Percentiles rank a stretch among this genome's conserved stretches.
phyloP scores from a whole-genome alignment of 2,797 vertebrate species.

The Gadopsis bispinosus region DNA sequence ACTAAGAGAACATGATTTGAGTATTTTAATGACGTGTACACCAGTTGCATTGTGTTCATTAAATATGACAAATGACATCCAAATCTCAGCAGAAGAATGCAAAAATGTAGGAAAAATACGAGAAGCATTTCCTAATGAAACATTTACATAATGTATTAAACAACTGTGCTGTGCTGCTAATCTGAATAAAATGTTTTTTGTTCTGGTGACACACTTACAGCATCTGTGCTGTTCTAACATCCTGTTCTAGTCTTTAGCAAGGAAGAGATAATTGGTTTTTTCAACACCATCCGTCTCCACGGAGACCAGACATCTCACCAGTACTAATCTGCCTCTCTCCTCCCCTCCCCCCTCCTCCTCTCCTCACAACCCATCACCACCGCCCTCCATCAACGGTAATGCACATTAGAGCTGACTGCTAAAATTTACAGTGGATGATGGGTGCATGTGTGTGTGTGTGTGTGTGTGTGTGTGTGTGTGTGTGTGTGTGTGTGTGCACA shows the following conservation, averaged over 20 bases:
- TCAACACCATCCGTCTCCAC: constrained; percentile 78
- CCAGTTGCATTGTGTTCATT: constrained; percentile 31
- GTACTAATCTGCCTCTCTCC: constrained; percentile 66
- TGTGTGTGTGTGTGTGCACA: constrained; percentile 1
- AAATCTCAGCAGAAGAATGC: constrained; percentile 29
- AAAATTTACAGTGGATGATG: constrained; percentile 61
- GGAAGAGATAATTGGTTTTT: constrained; percentile 81
- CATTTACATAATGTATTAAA: constrained; percentile 66
- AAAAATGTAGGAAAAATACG: constrained; percentile 48
- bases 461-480: constrained; percentile 13
- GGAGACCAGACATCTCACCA: constrained; percentile 79
- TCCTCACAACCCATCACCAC: constrained; percentile 62
- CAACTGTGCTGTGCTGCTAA: constrained; percentile 58
- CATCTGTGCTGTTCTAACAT: constrained; percentile 70
- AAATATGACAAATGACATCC: constrained; percentile 47
- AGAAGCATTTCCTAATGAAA: constrained; percentile 56
- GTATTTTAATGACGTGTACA: constrained; percentile 47
- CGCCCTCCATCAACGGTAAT: constrained; percentile 66
- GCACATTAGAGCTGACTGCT: constrained; percentile 69
- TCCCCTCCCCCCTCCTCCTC: constrained; percentile 16
- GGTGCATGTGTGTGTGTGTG: constrained; percentile 8
- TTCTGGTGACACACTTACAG: constrained; percentile 75
- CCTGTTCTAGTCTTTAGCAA: constrained; percentile 75
- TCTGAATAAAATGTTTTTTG: constrained; percentile 70
- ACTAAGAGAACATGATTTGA: constrained; percentile 22